Evolutionary conservation across 2,888 invertebrate species (phyloP).

Genomic region (Dryadula phaetusa): DNA sequence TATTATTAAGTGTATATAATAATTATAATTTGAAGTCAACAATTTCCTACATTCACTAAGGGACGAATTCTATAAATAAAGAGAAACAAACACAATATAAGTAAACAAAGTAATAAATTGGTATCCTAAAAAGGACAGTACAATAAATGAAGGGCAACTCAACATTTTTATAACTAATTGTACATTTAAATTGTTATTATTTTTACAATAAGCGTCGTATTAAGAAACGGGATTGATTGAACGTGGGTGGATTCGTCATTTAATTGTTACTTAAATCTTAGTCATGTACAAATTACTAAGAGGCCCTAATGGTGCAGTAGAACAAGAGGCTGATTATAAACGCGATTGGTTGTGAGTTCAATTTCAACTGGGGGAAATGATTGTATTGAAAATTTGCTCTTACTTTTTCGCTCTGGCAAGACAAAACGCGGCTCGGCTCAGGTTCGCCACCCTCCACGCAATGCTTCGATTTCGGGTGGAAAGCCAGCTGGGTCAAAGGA

Average conservation of each 20-base stretch:
- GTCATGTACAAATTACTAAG: conserved; percentile 1
- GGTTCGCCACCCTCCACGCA: too few species aligned
- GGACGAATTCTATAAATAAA: conserved; percentile 1
- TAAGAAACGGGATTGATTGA: background rate
- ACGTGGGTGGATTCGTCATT: conserved; percentile 24
- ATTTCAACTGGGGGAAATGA: too few species aligned
- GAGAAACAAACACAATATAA: conserved; percentile 16
- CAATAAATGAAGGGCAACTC: conserved; percentile 22
- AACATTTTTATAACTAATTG: conserved; percentile 19
- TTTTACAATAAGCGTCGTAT: background rate
- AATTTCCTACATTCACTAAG: conserved; percentile 6
- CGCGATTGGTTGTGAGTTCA: too few species aligned
- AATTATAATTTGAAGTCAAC: background rate
- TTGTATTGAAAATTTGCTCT: too few species aligned
- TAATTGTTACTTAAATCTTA: conserved; percentile 18
- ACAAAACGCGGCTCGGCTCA: too few species aligned
- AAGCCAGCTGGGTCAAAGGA: too few species aligned
- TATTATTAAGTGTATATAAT: too few species aligned
- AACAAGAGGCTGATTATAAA: too few species aligned
- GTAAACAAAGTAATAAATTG: conserved; percentile 35
- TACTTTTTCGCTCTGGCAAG: too few species aligned
- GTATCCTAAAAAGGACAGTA: conserved; percentile 25
- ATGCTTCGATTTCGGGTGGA: too few species aligned
- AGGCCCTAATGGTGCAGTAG: too few species aligned
- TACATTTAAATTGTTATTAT: conserved; percentile 2